Percentiles rank a stretch among this genome's conserved stretches.
phyloP scores from a whole-genome alignment of 2,113 vertebrate genomes.

The Antigone vipio region DNA sequence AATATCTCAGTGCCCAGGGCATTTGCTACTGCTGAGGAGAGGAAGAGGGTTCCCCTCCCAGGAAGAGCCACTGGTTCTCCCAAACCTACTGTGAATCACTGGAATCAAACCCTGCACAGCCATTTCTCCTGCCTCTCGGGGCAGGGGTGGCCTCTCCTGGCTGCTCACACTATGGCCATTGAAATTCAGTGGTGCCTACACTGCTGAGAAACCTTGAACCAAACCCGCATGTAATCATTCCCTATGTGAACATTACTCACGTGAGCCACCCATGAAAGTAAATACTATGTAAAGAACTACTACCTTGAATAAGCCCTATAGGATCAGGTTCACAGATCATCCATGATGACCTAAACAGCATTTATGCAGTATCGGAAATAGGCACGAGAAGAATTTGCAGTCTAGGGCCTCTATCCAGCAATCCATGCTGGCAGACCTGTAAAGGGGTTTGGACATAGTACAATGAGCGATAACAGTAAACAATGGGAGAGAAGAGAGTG shows the following conservation, averaged over 20 bases:
- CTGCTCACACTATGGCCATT: background rate
- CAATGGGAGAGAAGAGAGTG: constrained; percentile 56
- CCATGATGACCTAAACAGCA: background rate
- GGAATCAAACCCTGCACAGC: background rate
- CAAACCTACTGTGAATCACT: background rate
- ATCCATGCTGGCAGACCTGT: constrained; percentile 51
- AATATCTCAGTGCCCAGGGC: background rate
- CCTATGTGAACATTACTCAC: background rate
- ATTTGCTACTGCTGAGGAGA: background rate
- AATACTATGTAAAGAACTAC: background rate
- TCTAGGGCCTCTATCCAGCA: constrained; percentile 38
- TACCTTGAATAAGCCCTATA: background rate
- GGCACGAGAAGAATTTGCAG: background rate
- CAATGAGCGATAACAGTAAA: constrained; percentile 53
- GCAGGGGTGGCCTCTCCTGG: background rate
- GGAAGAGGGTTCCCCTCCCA: background rate
- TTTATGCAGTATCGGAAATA: background rate
- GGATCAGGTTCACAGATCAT: background rate
- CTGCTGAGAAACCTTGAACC: background rate
- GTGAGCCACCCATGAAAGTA: background rate
- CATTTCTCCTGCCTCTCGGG: background rate
- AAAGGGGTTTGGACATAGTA: constrained; percentile 42
- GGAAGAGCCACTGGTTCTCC: background rate
- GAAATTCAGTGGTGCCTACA: background rate
- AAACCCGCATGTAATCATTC: background rate